A percentile compares a stretch with the other conserved stretches of the same genome.
These are phyloP conservation scores for Clanis bilineata DNA, from an alignment of 2,888 invertebrate species.

Conservation along the genomic window DNA sequence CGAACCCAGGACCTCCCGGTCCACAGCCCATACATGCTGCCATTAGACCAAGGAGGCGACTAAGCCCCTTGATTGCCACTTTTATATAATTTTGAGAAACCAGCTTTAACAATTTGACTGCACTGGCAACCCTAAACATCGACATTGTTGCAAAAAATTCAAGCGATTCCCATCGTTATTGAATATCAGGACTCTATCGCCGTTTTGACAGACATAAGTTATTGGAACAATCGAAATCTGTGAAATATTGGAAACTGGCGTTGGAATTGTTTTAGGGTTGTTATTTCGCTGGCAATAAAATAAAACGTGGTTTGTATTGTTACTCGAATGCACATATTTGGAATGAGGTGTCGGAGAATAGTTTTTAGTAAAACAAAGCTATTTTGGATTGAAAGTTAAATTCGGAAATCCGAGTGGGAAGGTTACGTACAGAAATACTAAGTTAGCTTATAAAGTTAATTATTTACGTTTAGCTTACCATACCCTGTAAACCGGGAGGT, in stretches of 20 bases:
- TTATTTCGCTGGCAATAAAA: conserved; percentile 32
- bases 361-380: background rate
- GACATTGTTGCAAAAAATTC: conserved; percentile 33
- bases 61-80: too few species aligned
- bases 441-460: too few species aligned
- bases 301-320: conserved; percentile 8
- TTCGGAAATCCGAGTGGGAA: too few species aligned
- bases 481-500: too few species aligned
- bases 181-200: conserved; percentile 43
- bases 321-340: background rate
- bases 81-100: too few species aligned
- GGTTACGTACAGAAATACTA: too few species aligned
- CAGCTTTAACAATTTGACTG: too few species aligned
- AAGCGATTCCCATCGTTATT: conserved; percentile 33
- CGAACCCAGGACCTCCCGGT: too few species aligned
- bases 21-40: too few species aligned
- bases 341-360: background rate
- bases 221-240: conserved; percentile 51
- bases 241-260: conserved; percentile 55
- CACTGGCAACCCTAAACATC: conserved; percentile 33
- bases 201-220: conserved; percentile 56
- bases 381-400: too few species aligned
- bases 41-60: too few species aligned
- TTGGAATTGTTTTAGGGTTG: conserved; percentile 37
- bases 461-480: too few species aligned